Percentiles rank a stretch among this genome's conserved stretches.
These are phyloP conservation scores for Ditula angustiorana DNA, from an alignment of 2,888 invertebrate genomes.

Conservation along the genomic window DNA sequence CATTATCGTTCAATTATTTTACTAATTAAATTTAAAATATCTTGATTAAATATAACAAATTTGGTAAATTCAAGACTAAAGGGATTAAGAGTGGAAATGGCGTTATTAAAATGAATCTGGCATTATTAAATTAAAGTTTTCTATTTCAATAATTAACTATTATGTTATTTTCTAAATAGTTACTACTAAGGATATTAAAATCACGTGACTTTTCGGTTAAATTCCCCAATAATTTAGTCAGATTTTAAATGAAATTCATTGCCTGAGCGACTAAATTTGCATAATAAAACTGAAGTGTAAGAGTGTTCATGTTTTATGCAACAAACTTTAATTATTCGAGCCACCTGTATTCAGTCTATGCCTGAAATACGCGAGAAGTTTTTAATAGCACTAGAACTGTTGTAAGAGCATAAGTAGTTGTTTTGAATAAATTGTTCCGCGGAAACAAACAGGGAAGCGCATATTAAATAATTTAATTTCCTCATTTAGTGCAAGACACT, in stretches of 20 bases:
- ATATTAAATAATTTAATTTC: constrained; percentile 30
- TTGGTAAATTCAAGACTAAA: too few species aligned
- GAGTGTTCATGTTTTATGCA: constrained; percentile 17
- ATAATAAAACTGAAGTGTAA: constrained; percentile 16
- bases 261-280: constrained; percentile 7
- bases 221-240: not conserved
- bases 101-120: too few species aligned
- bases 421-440: constrained; percentile 30
- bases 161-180: too few species aligned
- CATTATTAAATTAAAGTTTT: too few species aligned
- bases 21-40: too few species aligned
- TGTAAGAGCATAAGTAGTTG: constrained; percentile 25
- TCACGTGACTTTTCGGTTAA: too few species aligned
- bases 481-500: constrained; percentile 18
- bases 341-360: constrained; percentile 13
- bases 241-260: not conserved
- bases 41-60: too few species aligned
- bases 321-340: constrained; percentile 4
- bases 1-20: too few species aligned
- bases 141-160: too few species aligned
- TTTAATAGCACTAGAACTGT: constrained; percentile 23
- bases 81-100: too few species aligned
- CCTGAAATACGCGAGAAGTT: constrained; percentile 22
- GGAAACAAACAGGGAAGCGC: constrained; percentile 27
- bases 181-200: too few species aligned